These are phyloP conservation scores for Rhabdomys pumilio DNA, from an alignment of 2,797 vertebrate species.

Conservation along the genomic window DNA sequence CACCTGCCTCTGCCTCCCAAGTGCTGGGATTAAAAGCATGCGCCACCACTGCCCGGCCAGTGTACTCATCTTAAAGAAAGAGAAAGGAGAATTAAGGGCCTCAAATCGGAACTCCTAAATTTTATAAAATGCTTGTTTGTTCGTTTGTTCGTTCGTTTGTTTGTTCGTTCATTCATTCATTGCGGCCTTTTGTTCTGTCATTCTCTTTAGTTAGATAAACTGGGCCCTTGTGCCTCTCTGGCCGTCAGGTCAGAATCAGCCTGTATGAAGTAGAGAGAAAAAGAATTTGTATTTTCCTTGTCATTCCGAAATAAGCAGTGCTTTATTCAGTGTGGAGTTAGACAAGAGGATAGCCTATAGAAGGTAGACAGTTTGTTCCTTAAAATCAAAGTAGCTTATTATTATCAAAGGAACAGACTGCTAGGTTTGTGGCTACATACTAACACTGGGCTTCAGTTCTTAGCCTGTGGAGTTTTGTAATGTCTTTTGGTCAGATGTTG, in stretches of 20 bases:
- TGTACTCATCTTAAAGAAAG: constrained; percentile 61
- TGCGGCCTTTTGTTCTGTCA: constrained; percentile 59
- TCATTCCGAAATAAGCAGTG: constrained; percentile 65
- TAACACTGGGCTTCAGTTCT: neutral
- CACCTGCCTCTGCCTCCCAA: too few relatives aligned
- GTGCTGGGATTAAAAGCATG: too few relatives aligned
- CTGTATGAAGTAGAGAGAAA: constrained; percentile 60
- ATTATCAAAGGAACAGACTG: neutral
- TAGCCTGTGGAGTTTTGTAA: neutral
- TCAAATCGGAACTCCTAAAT: constrained; percentile 84
- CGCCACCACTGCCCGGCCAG: too few relatives aligned
- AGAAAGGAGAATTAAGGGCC: constrained; percentile 78
- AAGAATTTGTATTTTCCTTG: constrained; percentile 82
- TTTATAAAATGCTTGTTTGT: constrained; percentile 67
- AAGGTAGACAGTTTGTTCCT: neutral
- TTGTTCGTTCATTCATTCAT: neutral
- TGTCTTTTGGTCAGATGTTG: neutral
- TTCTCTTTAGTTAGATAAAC: constrained; percentile 83
- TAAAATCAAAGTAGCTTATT: neutral
- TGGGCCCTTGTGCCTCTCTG: constrained; percentile 81
- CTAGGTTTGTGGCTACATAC: neutral
- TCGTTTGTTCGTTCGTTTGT: too few relatives aligned
- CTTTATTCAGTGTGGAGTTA: constrained; percentile 66
- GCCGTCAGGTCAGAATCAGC: constrained; percentile 76
- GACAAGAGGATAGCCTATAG: constrained; percentile 40